Evolutionary conservation across 1,140 invertebrate genomes (phyloP).

Genomic region (Onthophagus taurus): DNA sequence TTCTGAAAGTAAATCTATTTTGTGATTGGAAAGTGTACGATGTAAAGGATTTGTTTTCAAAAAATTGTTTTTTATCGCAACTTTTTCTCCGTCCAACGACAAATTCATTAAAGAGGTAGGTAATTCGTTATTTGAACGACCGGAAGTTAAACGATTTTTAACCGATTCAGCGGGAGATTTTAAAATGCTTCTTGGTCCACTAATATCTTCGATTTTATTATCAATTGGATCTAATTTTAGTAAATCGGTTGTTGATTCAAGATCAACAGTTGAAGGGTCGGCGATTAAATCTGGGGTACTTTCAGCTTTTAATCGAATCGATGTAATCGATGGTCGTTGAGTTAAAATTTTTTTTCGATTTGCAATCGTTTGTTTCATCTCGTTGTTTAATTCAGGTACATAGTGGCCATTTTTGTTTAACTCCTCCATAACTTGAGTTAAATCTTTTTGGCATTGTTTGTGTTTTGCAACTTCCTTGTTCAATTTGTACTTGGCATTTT

Average conservation of each 20-base stretch:
- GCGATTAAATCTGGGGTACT: slow-evolving; percentile 15
- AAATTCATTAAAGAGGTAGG: neutral
- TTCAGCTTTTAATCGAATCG: too few species aligned
- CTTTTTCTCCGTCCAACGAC: slow-evolving; percentile 9
- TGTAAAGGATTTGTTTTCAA: slow-evolving; percentile 4
- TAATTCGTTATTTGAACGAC: neutral
- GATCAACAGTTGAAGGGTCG: too few species aligned
- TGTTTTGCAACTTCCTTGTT: slow-evolving; percentile 56
- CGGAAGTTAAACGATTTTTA: slow-evolving; percentile 20
- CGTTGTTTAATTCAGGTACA: too few species aligned
- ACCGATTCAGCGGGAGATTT: slow-evolving; percentile 24
- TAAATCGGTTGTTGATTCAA: too few species aligned
- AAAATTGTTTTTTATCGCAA: neutral
- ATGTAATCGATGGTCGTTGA: too few species aligned
- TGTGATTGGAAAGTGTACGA: slow-evolving; percentile 14
- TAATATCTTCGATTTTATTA: slow-evolving; percentile 4
- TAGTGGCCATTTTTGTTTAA: too few species aligned
- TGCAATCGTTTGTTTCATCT: too few species aligned
- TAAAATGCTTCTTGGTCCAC: slow-evolving; percentile 12
- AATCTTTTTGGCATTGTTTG: slow-evolving; percentile 56
- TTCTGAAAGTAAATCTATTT: slow-evolving; percentile 32
- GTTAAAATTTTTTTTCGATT: too few species aligned
- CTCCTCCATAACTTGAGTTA: slow-evolving; percentile 52
- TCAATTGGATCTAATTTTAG: slow-evolving; percentile 20
- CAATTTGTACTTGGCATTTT: slow-evolving; percentile 61